A percentile compares a stretch with the other conserved stretches of the same genome.
Evolutionary conservation across 2,888 invertebrate genomes (phyloP).

Genomic region (Cataglyphis livida): DNA sequence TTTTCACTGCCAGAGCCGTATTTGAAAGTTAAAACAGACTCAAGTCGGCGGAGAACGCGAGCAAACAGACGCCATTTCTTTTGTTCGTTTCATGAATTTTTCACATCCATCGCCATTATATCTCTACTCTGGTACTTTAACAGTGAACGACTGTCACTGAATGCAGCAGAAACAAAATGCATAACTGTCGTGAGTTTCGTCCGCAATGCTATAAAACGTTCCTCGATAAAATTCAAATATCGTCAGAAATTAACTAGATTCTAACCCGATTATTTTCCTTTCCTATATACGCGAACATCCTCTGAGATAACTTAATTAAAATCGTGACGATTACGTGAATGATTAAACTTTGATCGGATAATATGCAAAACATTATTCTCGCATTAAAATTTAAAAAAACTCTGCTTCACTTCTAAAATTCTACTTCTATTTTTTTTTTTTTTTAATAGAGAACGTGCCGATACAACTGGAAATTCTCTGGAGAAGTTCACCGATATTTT

Average conservation of each 20-base stretch:
- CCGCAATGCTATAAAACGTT: not conserved
- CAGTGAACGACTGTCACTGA: not conserved
- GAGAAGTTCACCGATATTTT: not conserved
- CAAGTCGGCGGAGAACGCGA: not conserved
- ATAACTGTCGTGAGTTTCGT: not conserved
- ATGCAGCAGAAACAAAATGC: conserved; percentile 7
- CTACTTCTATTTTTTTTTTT: not conserved
- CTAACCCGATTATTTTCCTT: conserved; percentile 15
- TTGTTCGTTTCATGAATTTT: conserved; percentile 73
- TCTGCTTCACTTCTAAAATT: not conserved
- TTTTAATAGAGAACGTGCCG: not conserved
- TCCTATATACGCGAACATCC: not conserved
- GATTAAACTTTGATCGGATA: not conserved
- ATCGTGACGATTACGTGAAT: not conserved
- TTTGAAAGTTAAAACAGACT: conserved; percentile 70
- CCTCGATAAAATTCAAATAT: not conserved
- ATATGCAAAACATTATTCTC: not conserved
- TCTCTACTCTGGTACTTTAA: not conserved
- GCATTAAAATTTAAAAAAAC: conserved; percentile 3
- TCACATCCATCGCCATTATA: conserved; percentile 55
- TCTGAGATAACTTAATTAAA: conserved; percentile 13
- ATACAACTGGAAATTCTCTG: not conserved
- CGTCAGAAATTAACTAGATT: conserved; percentile 8
- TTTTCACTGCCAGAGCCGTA: not conserved
- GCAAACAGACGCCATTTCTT: conserved; percentile 57